A percentile compares a stretch with the other conserved stretches of the same genome.
Evolutionary conservation across 92 coral and sea anemone genomes (phyloP).

Genomic region (Phymanthus crucifer): DNA sequence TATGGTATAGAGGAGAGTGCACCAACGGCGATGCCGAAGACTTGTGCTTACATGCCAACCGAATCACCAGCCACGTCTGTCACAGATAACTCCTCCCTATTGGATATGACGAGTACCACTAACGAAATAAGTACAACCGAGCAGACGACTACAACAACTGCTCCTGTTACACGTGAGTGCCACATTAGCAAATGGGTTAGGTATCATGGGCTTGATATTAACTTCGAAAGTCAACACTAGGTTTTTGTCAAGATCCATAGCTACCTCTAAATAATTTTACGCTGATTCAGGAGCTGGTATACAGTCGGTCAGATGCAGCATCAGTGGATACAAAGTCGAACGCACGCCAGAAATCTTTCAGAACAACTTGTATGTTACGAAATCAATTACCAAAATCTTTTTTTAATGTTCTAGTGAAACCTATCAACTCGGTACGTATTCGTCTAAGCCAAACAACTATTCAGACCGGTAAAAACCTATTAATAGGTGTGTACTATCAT

Average conservation of each 20-base stretch:
- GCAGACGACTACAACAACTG: slow-evolving; percentile 7
- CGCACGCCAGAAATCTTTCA: no score
- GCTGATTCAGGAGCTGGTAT: no score
- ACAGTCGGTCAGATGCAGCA: no score
- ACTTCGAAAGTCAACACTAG: no score
- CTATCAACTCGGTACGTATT: slow-evolving; percentile 29
- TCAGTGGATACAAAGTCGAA: no score
- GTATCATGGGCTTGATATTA: no score
- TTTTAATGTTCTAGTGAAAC: slow-evolving; percentile 6
- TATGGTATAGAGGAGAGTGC: neutral
- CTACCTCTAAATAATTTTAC: no score
- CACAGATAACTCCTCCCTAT: neutral
- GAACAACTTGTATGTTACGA: no score
- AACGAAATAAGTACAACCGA: neutral
- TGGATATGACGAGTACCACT: neutral
- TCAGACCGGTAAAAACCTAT: slow-evolving; percentile 18
- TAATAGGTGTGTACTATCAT: slow-evolving; percentile 47
- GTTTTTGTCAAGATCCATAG: no score
- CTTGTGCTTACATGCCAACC: neutral
- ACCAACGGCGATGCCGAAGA: slow-evolving; percentile 5
- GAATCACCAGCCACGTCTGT: neutral
- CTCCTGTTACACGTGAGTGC: slow-evolving; percentile 20
- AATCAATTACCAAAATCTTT: no score
- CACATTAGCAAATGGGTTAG: neutral
- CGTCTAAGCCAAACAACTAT: slow-evolving; percentile 14